Evolutionary conservation across 2,888 invertebrate genomes (phyloP).

Genomic region (Pterostichus niger): DNA sequence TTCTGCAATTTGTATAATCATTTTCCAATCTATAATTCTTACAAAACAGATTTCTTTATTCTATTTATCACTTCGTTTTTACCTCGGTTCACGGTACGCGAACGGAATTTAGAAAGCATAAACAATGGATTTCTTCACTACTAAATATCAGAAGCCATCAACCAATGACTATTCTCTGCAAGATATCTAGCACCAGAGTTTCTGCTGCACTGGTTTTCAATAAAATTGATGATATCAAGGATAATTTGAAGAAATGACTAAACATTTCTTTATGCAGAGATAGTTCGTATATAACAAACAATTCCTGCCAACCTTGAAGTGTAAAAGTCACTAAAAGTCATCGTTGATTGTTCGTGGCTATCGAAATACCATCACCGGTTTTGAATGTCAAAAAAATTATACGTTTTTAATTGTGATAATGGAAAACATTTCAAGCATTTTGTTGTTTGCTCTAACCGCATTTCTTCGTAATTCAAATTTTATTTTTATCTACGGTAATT

Average conservation of each 20-base stretch:
- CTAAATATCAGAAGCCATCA: too few relatives aligned
- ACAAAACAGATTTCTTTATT: constrained; percentile 45
- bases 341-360: constrained; percentile 26
- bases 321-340: constrained; percentile 6
- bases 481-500: too few relatives aligned
- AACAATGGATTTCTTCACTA: constrained; percentile 43
- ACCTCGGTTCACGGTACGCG: constrained; percentile 17
- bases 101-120: constrained; percentile 43
- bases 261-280: neutral
- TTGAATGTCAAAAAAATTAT: constrained; percentile 42
- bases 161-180: neutral
- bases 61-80: constrained; percentile 30
- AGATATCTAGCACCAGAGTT: neutral
- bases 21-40: constrained; percentile 49
- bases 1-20: constrained; percentile 39
- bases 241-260: constrained; percentile 10
- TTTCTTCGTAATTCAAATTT: neutral
- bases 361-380: constrained; percentile 10
- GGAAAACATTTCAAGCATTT: constrained; percentile 17
- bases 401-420: constrained; percentile 17
- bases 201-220: constrained; percentile 15
- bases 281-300: too few relatives aligned
- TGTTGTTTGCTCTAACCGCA: neutral
- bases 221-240: neutral
- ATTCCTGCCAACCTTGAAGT: constrained; percentile 9